Percentiles rank a stretch among this genome's conserved stretches.
Evolutionary conservation across 2,888 invertebrate species (phyloP).

Genomic region (Nemoura dubitans): DNA sequence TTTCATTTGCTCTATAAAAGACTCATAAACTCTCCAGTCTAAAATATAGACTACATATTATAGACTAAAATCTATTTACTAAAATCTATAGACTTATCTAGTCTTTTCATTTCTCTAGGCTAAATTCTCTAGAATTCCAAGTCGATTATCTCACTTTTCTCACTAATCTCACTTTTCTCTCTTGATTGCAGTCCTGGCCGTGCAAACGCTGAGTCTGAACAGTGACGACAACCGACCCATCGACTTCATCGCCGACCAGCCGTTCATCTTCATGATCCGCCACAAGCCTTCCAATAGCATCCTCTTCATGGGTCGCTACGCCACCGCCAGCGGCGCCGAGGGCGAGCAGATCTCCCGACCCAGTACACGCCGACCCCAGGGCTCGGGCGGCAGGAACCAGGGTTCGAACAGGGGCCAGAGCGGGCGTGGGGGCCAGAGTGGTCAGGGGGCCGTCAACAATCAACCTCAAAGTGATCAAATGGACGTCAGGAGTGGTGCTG

Average conservation of each 20-base stretch:
- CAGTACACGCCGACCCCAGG: background rate
- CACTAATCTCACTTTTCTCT: background rate
- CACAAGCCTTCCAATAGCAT: conserved; percentile 49
- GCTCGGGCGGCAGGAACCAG: too few relatives aligned
- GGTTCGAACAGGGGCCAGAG: too few relatives aligned
- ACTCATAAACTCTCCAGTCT: too few relatives aligned
- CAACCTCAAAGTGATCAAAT: background rate
- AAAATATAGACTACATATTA: too few relatives aligned
- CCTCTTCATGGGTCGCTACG: conserved; percentile 40
- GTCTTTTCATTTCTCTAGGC: too few relatives aligned
- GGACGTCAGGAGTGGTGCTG: background rate
- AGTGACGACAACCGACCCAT: background rate
- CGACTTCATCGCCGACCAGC: conserved; percentile 60
- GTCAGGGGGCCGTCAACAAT: background rate
- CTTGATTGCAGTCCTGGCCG: conserved; percentile 16
- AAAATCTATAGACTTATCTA: too few relatives aligned
- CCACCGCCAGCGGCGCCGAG: background rate
- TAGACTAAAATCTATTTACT: too few relatives aligned
- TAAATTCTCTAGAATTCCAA: too few relatives aligned
- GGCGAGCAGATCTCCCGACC: background rate
- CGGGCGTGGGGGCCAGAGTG: too few relatives aligned
- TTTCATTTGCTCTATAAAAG: too few relatives aligned
- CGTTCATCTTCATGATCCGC: conserved; percentile 59
- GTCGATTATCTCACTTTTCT: too few relatives aligned
- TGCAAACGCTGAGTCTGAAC: conserved; percentile 31